A percentile compares a stretch with the other conserved stretches of the same genome.
phyloP scores from a whole-genome alignment of 2,113 vertebrate genomes.

The Lepus timidus region DNA sequence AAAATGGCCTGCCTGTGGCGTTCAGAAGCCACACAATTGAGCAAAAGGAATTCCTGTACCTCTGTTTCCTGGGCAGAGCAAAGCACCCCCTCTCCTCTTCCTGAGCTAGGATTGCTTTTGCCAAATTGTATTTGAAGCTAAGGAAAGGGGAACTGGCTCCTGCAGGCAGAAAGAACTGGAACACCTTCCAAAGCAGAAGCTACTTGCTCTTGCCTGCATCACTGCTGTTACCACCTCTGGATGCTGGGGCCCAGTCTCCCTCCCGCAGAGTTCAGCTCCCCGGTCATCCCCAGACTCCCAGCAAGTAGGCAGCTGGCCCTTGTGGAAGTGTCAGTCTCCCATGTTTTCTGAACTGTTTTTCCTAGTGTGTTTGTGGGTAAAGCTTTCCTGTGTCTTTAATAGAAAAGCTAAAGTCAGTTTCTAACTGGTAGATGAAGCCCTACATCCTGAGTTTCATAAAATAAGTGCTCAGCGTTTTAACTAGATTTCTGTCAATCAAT shows the following conservation, averaged over 20 bases:
- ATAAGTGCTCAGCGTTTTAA: background rate
- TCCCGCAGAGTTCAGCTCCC: background rate
- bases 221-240: rapidly evolving
- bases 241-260: background rate
- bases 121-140: conserved; percentile 17
- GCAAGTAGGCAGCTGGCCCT: background rate
- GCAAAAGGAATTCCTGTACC: background rate
- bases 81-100: background rate
- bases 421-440: conserved; percentile 2
- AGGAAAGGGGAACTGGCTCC: background rate
- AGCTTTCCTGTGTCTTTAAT: background rate
- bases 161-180: background rate
- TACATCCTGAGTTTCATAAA: conserved; percentile 11
- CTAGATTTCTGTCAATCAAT: background rate
- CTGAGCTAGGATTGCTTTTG: background rate
- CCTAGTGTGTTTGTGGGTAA: background rate
- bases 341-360: background rate
- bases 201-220: background rate
- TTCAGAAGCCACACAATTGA: background rate
- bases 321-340: background rate
- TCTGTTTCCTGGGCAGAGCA: conserved; percentile 30
- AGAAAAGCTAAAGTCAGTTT: background rate
- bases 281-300: background rate
- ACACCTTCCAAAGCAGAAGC: background rate
- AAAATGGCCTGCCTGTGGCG: background rate